Evolutionary conservation across 2,113 vertebrate species (phyloP), one percentile per base, ranked within the genome.

Genomic region (Nycticebus coucang): DNA sequence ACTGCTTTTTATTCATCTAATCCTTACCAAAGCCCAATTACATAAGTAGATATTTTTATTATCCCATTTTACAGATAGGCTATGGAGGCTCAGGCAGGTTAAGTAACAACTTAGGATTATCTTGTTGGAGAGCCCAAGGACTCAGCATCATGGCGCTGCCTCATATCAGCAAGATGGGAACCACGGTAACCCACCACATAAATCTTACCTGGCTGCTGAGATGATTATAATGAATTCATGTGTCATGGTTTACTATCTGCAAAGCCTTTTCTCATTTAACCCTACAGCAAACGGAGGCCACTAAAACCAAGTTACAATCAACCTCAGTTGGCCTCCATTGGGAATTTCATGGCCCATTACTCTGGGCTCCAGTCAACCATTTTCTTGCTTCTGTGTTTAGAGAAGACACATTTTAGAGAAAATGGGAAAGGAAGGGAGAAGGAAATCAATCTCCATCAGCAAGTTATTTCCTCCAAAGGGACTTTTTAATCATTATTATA

Each of bases 401-500:
- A 93, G 84, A 94, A 94, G 87, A 95, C 33, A 66, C 62, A 59
- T 24, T 50, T 50, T 50, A 50, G 10, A 92, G 77, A 94, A 89
- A 95, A 72, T 9, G 37, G 50, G 59, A 87, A 17, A 84, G 33
- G 84, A 90, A 72, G 18, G 30, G 50, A 91, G 71, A 84, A 33
- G 87, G 66, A 78, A 87, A 95, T 95, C 87, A 87, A 84, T 92
- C 60, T 97, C 84, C 71, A 96, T 97, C 64, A 71, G 41, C 86
- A 91, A 87, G 50, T 80, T 87, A 95, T 97, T 97, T 93, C 85
- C 97, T 94, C 75, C 77, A 60, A 86, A 90, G 57, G 75, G 53
- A 86, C 66, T 41, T 97, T 93, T 89, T 68, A 92, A 95, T 94
- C 87, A 87, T 92, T 86, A 92, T 66, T 84, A 24, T 62, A 90